Conservation (phyloP, 2,113 vertebrate genomes). For the Carollia perspicillata region DNA sequence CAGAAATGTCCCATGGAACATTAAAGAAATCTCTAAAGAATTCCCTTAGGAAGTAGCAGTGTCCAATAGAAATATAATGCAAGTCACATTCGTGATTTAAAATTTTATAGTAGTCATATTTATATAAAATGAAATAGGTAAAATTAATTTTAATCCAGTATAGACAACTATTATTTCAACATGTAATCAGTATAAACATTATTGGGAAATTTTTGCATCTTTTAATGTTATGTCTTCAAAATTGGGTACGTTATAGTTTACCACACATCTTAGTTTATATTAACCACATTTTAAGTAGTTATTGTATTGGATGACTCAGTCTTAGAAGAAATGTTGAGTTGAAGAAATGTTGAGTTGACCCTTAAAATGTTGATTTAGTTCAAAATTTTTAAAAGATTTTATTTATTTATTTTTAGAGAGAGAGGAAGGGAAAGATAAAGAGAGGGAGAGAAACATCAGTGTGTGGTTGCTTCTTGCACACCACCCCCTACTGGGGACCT, state of each 20-base stretch:
- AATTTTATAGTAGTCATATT: background rate
- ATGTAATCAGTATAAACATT: slow-evolving; percentile 14
- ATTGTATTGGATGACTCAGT: background rate
- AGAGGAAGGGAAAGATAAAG: no score
- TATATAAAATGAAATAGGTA: background rate
- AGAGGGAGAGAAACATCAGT: no score
- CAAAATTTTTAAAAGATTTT: background rate
- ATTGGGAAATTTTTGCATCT: background rate
- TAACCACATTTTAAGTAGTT: background rate
- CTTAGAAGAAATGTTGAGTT: slow-evolving; percentile 31
- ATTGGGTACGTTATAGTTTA: slow-evolving; percentile 2
- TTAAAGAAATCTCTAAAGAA: slow-evolving; percentile 22
- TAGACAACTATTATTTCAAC: slow-evolving; percentile 1
- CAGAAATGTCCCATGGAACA: background rate
- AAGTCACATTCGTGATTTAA: background rate
- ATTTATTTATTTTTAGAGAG: background rate
- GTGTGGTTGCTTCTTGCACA: no score
- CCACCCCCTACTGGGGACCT: no score
- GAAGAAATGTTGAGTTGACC: slow-evolving; percentile 4
- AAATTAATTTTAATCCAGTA: slow-evolving; percentile 18
- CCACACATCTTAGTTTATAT: background rate
- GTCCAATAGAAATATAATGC: background rate
- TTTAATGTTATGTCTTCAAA: slow-evolving; percentile 28
- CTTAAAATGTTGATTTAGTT: background rate
- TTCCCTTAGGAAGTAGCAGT: background rate